Percentiles rank a stretch among this genome's conserved stretches.
Conservation (phyloP, 1,140 invertebrate genomes). For the Neodiprion virginianus region DNA sequence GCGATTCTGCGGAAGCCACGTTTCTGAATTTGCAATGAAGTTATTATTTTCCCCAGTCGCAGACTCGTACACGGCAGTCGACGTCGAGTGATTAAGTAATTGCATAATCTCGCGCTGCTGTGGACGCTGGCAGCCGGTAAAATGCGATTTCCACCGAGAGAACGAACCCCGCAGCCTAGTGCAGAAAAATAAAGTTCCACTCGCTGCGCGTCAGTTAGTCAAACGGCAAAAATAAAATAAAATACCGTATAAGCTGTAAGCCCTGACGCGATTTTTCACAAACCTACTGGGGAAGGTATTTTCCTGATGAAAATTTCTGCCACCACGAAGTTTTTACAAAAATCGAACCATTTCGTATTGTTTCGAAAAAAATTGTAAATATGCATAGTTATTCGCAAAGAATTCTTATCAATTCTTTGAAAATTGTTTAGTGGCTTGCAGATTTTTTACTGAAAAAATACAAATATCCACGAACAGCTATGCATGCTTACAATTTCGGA, state of each 20-base stretch:
- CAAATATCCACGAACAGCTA: too few relatives aligned
- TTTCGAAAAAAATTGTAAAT: too few relatives aligned
- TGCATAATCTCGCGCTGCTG: not conserved
- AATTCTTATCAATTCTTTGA: too few relatives aligned
- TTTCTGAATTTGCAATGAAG: too few relatives aligned
- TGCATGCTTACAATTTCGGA: too few relatives aligned
- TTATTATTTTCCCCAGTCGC: not conserved
- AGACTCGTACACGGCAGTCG: not conserved
- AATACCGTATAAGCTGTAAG: not conserved
- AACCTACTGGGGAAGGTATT: not conserved
- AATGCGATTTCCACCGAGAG: not conserved
- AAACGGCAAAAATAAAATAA: not conserved
- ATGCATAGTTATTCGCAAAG: too few relatives aligned
- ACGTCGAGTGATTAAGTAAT: not conserved
- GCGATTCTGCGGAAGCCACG: too few relatives aligned
- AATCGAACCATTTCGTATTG: too few relatives aligned
- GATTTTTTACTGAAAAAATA: too few relatives aligned
- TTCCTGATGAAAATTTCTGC: too few relatives aligned
- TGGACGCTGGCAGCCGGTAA: not conserved
- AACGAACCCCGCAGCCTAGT: not conserved
- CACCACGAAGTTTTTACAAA: too few relatives aligned
- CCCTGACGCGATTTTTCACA: not conserved
- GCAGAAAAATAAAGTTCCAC: not conserved
- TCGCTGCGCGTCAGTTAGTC: not conserved
- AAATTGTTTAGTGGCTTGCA: too few relatives aligned